Percentiles rank a stretch among this genome's conserved stretches.
Conservation (phyloP, 1,140 invertebrate genomes). For the Pachypeltis micranthus region DNA sequence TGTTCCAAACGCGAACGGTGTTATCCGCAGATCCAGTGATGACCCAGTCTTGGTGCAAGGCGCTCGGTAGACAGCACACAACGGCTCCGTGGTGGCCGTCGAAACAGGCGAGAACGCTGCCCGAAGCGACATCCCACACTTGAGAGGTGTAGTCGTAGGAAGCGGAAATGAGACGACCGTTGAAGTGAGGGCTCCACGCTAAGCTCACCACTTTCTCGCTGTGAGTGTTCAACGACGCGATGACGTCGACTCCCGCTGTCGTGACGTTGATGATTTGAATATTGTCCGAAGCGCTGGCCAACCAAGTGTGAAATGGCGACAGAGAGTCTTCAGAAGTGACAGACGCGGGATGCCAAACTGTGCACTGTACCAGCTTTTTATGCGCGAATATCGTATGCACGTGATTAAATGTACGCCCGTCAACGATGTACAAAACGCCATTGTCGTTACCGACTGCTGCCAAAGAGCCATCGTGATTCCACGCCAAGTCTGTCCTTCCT, state of each 20-base stretch:
- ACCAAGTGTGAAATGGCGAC: slow-evolving; percentile 34
- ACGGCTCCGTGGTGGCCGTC: slow-evolving; percentile 40
- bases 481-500: slow-evolving; percentile 41
- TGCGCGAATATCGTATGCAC: slow-evolving; percentile 34
- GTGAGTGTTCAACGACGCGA: slow-evolving; percentile 47
- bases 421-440: slow-evolving; percentile 34
- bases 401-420: slow-evolving; percentile 23
- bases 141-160: slow-evolving; percentile 54
- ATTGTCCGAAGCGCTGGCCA: slow-evolving; percentile 39
- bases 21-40: slow-evolving; percentile 48
- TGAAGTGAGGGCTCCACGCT: slow-evolving; percentile 59
- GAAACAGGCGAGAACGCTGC: slow-evolving; percentile 43
- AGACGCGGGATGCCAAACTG: slow-evolving; percentile 39
- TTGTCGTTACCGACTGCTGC: slow-evolving; percentile 48
- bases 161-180: slow-evolving; percentile 50
- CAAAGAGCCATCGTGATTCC: slow-evolving; percentile 46
- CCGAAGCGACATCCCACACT: slow-evolving; percentile 54
- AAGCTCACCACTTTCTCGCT: slow-evolving; percentile 44
- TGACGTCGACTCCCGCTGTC: slow-evolving; percentile 20
- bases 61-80: slow-evolving; percentile 49
- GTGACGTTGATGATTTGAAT: slow-evolving; percentile 35
- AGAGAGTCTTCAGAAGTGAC: slow-evolving; percentile 30
- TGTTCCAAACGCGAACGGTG: slow-evolving; percentile 46
- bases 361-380: slow-evolving; percentile 38
- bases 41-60: slow-evolving; percentile 45